A percentile compares a stretch with the other conserved stretches of the same genome.
Evolutionary conservation across 1,140 invertebrate species (phyloP).

Genomic region (Sinonovacula constricta): DNA sequence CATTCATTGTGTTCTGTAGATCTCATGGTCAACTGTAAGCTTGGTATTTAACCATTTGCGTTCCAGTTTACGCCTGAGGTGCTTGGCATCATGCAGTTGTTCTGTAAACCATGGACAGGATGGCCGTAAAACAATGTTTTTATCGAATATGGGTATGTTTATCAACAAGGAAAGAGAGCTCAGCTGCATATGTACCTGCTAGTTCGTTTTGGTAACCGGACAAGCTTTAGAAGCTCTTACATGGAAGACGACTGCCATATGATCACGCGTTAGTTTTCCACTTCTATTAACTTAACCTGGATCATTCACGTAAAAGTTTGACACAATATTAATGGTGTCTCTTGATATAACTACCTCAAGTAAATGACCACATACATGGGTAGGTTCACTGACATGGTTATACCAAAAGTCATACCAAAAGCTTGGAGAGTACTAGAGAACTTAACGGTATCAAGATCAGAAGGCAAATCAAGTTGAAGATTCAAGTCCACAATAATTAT

Average conservation of each 20-base stretch:
- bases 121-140: slow-evolving; percentile 7
- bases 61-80: slow-evolving; percentile 11
- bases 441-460: too few species aligned
- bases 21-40: too few species aligned
- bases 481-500: too few species aligned
- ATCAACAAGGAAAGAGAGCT: background rate
- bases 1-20: too few species aligned
- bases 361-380: slow-evolving; percentile 38
- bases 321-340: background rate
- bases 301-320: background rate
- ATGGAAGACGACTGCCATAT: background rate
- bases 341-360: slow-evolving; percentile 39
- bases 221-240: too few species aligned
- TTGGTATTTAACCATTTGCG: too few species aligned
- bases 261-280: background rate
- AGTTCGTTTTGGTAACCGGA: background rate
- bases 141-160: slow-evolving; percentile 13
- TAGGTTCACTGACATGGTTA: slow-evolving; percentile 21
- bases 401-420: slow-evolving; percentile 15
- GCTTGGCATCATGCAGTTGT: too few species aligned
- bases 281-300: background rate
- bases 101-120: slow-evolving; percentile 22
- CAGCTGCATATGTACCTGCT: background rate
- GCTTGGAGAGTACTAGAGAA: background rate
- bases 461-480: too few species aligned